These are phyloP conservation scores for Leptopilina drosophilae DNA, from an alignment of 2,888 invertebrate genomes.

Conservation along the genomic window DNA sequence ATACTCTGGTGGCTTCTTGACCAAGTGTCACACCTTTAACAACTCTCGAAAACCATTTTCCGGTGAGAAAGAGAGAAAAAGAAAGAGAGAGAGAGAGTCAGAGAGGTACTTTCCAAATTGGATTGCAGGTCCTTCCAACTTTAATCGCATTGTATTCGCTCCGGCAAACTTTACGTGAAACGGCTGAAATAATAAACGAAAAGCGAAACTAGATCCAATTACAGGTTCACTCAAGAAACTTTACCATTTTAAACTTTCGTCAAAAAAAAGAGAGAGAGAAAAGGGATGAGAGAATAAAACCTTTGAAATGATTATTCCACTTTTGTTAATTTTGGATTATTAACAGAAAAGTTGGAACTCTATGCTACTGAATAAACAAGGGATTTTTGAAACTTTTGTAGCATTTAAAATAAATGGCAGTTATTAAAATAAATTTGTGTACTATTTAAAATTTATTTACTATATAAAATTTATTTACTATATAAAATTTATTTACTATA, in stretches of 20 bases:
- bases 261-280: not conserved
- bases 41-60: conserved; percentile 44
- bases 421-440: too few species aligned
- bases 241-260: not conserved
- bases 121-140: conserved; percentile 48
- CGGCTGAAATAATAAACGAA: conserved; percentile 34
- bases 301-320: too few species aligned
- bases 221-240: not conserved
- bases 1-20: conserved; percentile 63
- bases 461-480: too few species aligned
- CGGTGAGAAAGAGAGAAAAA: conserved; percentile 40
- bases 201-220: conserved; percentile 37
- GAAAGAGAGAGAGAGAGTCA: too few species aligned
- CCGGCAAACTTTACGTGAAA: conserved; percentile 27
- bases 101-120: conserved; percentile 45
- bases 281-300: not conserved
- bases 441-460: too few species aligned
- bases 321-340: too few species aligned
- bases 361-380: too few species aligned
- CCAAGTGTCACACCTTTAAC: conserved; percentile 45
- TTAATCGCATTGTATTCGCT: conserved; percentile 38
- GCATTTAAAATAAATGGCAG: too few species aligned
- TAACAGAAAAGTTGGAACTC: too few species aligned
- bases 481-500: too few species aligned
- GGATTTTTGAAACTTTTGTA: too few species aligned